Evolutionary conservation across 1,140 invertebrate species (phyloP).

Genomic region (Pollicipes pollicipes): DNA sequence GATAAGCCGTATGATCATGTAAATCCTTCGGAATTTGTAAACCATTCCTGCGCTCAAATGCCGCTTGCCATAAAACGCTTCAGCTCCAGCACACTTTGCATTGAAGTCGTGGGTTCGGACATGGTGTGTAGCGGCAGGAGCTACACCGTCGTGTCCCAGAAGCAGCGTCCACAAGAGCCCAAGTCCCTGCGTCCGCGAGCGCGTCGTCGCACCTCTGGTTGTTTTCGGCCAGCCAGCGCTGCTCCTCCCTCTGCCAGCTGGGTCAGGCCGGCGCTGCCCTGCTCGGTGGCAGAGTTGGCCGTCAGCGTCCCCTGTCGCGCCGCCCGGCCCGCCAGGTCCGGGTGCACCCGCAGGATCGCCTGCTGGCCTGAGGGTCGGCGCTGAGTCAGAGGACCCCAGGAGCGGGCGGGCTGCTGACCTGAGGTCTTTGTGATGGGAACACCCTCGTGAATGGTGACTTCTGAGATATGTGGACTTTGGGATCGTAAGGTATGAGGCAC

Average conservation of each 20-base stretch:
- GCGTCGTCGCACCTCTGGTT: conserved; percentile 26
- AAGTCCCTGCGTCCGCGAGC: too few species aligned
- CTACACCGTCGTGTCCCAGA: too few species aligned
- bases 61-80: too few species aligned
- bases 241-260: conserved; percentile 34
- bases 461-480: neutral
- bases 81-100: too few species aligned
- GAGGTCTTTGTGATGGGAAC: too few species aligned
- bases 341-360: conserved; percentile 22
- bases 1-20: too few species aligned
- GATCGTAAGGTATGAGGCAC: conserved; percentile 7
- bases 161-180: too few species aligned
- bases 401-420: neutral
- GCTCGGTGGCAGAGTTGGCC: conserved; percentile 38
- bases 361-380: conserved; percentile 6
- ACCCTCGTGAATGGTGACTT: too few species aligned
- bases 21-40: too few species aligned
- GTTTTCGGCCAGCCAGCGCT: conserved; percentile 29
- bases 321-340: conserved; percentile 43
- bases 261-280: conserved; percentile 36
- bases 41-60: too few species aligned
- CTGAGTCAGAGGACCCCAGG: neutral
- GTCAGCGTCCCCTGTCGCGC: conserved; percentile 36
- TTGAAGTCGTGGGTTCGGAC: too few species aligned
- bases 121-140: too few species aligned